Evolutionary conservation across 2,888 invertebrate species (phyloP), one percentile per base, ranked within the genome.

Genomic region (Dione vanillae): DNA sequence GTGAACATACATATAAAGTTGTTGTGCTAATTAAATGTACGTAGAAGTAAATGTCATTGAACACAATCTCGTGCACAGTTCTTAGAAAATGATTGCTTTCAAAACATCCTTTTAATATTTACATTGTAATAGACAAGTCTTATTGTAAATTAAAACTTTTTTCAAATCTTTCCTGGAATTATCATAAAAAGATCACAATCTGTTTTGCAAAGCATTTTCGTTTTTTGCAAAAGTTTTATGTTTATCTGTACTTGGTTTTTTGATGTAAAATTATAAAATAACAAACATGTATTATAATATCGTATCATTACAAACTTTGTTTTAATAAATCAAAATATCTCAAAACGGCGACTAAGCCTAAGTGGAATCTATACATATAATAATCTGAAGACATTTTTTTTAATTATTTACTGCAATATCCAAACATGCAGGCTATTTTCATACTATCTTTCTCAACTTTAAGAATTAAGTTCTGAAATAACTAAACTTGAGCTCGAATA

Each of bases 171-270:
- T 16, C 35, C 16, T n/a, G n/a, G 16, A 62, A 65, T 52, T 20
- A 40, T 41, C 41, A 52, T 52, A 40, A 49, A 78, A 75, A 81
- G 80, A 80, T 83, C 80, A 80, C 79, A 80, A 85, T 85, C 78
- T 82, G 83, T 78, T 80, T 83, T 83, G 80, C 76, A 82, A 84
- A 84, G 84, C 83, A 80, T 79, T 79, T 78, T 68, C 71, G 58
- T 74, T 78, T 79, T 27, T 27, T 5, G 5, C 27, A 27, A 27
- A 27, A 3, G 5, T 27, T 27, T 27, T 27, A 3, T 27, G 27
- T 27, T 2, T 5, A n/a, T n/a, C n/a, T n/a, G n/a, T n/a, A n/a
- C n/a, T n/a, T n/a, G n/a, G n/a, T n/a, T n/a, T n/a, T n/a, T n/a
- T n/a, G n/a, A n/a, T n/a, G n/a, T n/a, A n/a, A n/a, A n/a, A n/a